These are phyloP conservation scores for Sorex maritimensis DNA, from an alignment of 2,797 vertebrate genomes.

Conservation along the genomic window DNA sequence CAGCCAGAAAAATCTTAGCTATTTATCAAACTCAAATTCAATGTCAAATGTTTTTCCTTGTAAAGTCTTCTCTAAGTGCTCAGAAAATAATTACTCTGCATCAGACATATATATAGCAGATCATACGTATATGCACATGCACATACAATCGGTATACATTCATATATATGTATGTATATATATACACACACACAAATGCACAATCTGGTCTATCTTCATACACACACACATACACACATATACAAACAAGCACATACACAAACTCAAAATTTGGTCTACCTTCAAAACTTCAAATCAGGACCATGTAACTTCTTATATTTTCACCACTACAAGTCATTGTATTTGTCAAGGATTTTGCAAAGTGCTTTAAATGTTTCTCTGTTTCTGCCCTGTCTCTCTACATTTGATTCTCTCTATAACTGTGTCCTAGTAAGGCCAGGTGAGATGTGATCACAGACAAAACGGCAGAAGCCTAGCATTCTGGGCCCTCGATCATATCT, in stretches of 20 bases:
- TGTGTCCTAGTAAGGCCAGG: neutral
- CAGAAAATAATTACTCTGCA: constrained; percentile 42
- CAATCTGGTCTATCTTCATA: too few relatives aligned
- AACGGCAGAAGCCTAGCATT: neutral
- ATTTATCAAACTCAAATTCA: constrained; percentile 53
- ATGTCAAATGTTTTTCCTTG: constrained; percentile 19
- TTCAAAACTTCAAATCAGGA: neutral
- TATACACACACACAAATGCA: too few relatives aligned
- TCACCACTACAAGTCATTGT: neutral
- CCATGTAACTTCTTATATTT: neutral
- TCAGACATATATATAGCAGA: too few relatives aligned
- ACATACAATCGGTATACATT: too few relatives aligned
- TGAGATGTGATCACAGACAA: neutral
- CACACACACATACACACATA: too few relatives aligned
- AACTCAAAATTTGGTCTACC: neutral
- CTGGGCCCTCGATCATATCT: neutral
- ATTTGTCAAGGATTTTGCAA: neutral
- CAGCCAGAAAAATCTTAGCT: constrained; percentile 31
- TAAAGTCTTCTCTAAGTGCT: constrained; percentile 21
- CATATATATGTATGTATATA: too few relatives aligned
- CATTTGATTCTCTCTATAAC: neutral
- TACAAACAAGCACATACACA: neutral
- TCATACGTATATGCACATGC: too few relatives aligned
- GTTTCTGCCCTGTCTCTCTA: neutral
- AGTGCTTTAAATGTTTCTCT: neutral